Conservation (phyloP, 2,113 vertebrate species). For the Psettodes erumei region DNA sequence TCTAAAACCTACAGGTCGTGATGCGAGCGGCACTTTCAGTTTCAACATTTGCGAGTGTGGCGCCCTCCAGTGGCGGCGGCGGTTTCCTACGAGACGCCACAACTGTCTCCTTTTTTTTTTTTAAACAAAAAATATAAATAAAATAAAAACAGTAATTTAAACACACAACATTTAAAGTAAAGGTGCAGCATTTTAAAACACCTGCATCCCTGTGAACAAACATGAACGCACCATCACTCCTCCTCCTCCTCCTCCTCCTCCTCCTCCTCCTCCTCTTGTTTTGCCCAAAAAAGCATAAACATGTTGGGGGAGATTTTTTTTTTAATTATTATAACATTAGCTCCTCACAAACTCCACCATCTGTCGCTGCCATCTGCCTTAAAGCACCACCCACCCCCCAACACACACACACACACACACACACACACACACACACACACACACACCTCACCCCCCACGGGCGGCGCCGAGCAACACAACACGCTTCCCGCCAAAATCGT, state of each 20-base stretch:
- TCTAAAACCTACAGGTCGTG: too few species aligned
- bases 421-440: too few species aligned
- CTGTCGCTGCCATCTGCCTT: constrained; percentile 71
- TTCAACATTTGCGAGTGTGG: constrained; percentile 1
- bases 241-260: not conserved
- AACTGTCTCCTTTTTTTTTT: too few species aligned
- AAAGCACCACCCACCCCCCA: too few species aligned
- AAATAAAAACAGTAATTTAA: not conserved
- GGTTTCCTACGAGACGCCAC: too few species aligned
- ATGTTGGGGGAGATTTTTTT: constrained; percentile 52
- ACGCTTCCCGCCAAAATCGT: constrained; percentile 49
- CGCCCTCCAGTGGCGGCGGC: constrained; percentile 1
- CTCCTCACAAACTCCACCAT: constrained; percentile 58
- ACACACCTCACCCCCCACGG: too few species aligned
- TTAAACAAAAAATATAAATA: not conserved
- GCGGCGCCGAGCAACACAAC: too few species aligned
- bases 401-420: too few species aligned
- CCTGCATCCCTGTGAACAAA: not conserved
- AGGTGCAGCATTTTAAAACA: not conserved
- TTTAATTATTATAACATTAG: too few species aligned
- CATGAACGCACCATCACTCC: not conserved
- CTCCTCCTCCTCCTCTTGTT: constrained; percentile 19
- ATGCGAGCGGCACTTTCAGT: too few species aligned
- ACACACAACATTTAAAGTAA: not conserved
- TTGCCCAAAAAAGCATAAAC: constrained; percentile 45